These are phyloP conservation scores for Rhinoptilus africanus DNA, from an alignment of 2,113 vertebrate species.

Conservation along the genomic window DNA sequence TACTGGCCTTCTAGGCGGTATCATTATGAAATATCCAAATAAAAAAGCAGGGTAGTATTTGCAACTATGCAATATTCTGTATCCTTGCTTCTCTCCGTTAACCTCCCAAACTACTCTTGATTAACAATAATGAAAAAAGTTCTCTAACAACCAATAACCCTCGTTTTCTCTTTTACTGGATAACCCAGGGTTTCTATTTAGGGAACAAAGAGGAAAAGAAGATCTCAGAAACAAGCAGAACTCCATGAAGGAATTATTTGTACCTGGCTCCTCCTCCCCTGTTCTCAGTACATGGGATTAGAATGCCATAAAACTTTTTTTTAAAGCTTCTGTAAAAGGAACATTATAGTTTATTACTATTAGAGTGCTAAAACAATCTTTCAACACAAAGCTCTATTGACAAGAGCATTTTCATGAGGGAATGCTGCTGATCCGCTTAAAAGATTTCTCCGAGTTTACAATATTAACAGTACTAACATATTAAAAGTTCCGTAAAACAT, in stretches of 20 bases:
- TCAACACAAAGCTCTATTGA: conserved; percentile 7
- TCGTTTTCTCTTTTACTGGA: neutral
- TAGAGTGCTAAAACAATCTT: neutral
- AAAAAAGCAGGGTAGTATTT: neutral
- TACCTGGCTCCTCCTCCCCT: neutral
- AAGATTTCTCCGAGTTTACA: neutral
- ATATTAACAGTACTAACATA: neutral
- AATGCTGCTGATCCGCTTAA: neutral
- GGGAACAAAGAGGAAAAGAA: neutral
- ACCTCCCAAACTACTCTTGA: neutral
- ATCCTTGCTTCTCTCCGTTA: neutral
- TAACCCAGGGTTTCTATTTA: neutral
- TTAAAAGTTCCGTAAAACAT: neutral
- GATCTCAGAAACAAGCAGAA: neutral
- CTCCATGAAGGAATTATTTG: neutral
- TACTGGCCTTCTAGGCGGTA: neutral
- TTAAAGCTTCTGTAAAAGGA: neutral
- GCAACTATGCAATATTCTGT: neutral
- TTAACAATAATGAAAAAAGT: neutral
- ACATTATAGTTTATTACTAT: neutral
- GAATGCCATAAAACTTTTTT: neutral
- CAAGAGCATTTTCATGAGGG: neutral
- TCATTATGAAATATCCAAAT: neutral
- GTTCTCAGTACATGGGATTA: neutral
- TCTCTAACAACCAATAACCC: neutral